Percentiles rank a stretch among this genome's conserved stretches.
These are phyloP conservation scores for Muricea muricata DNA, from an alignment of 92 coral and sea anemone genomes.

Conservation along the genomic window DNA sequence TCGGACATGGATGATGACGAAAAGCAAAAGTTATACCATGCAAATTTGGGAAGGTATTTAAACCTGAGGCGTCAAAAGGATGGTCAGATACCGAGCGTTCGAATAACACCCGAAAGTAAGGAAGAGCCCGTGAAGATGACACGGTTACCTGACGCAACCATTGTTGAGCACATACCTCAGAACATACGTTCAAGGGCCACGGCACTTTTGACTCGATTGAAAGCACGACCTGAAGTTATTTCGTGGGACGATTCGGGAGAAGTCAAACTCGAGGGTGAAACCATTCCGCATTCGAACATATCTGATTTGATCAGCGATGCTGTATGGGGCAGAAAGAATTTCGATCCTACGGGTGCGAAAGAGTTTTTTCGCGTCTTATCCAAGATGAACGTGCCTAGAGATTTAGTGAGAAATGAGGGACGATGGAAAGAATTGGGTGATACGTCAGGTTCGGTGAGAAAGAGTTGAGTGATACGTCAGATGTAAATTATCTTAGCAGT, in stretches of 20 bases:
- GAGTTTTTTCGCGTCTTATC: too few species aligned
- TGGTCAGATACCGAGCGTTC: too few species aligned
- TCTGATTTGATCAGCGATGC: background rate
- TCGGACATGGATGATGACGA: background rate
- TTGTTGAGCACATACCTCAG: background rate
- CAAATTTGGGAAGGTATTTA: background rate
- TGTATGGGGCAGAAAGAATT: background rate
- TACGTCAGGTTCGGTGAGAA: background rate
- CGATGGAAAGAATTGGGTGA: background rate
- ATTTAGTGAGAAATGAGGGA: too few species aligned
- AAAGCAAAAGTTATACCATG: background rate
- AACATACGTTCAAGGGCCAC: background rate
- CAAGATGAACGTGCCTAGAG: too few species aligned
- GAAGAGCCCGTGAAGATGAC: too few species aligned
- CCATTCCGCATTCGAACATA: background rate
- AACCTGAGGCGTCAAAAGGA: background rate
- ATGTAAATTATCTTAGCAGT: too few species aligned
- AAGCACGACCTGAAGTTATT: too few species aligned
- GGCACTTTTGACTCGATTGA: background rate
- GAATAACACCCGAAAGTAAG: too few species aligned
- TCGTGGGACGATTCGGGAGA: too few species aligned
- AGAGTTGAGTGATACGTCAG: too few species aligned
- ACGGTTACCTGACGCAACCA: background rate
- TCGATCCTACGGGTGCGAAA: too few species aligned
- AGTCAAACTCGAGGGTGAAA: too few species aligned